Base-by-base conservation (phyloP, 2,113 vertebrate genomes). In the Otus sunia region DNA sequence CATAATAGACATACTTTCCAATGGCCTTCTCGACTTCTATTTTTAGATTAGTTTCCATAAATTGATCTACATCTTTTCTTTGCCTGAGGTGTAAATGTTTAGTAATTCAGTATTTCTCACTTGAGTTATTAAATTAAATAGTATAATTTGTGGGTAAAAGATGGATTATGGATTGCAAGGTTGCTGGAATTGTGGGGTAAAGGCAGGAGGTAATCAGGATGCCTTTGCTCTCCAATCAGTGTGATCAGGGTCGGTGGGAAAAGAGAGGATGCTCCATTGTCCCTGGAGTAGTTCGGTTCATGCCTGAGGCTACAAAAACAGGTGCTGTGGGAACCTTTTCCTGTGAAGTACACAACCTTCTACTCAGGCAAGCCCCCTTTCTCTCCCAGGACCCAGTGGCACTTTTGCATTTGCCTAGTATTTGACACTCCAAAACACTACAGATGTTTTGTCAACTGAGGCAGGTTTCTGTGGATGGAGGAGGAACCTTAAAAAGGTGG, bases 11-110 rank as follows among this genome's bases (percentile, higher is more conserved):
- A n/a, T 60, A 55, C 19, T 91, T 86, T 87, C 55, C 60, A 94
- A 32, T 75, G 77, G 58, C 25, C 49, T 56, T 49, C 26, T 80
- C 0, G 0, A 49, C 23, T 89, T 8, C 47, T 91, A 27, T 94
- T 94, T 97, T 94, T 97, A 82, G 80, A 60, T 87, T 75, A 34
- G 22, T 86, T 88, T 72, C 15, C 13, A 39, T 80, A 15, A 85
- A 85, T 18, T 63, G 30, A 53, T 88, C 47, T 75, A 52, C 23
- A 12, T 74, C 3, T 94, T 60, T 74, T 43, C 37, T 77, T 88
- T 25, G 18, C 64, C 73, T 58, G 53, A 81, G 52, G 19, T 91
- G 16, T 81, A 55, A 74, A 32, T 34, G 14, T 67, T 82, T 89
- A 86, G n/a, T 77, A 56, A 73, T 32, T 87, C 49, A 13, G 3